phyloP scores from a whole-genome alignment of 2,113 vertebrate species.

The Oryzias curvinotus region DNA sequence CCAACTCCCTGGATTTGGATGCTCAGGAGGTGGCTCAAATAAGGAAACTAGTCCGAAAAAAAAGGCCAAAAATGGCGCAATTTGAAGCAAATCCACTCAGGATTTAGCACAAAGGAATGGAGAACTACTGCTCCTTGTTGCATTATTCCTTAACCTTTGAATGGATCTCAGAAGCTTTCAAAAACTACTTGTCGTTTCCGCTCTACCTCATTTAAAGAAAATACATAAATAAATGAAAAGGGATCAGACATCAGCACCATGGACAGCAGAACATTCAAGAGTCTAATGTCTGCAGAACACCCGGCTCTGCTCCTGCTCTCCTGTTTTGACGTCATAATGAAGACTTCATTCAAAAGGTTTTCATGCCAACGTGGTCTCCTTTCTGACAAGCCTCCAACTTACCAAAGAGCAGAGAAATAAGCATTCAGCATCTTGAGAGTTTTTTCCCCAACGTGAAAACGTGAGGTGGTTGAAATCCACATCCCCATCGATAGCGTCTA shows the following conservation, averaged over 20 bases:
- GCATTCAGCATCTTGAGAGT: constrained; percentile 31
- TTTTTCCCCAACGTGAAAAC: constrained; percentile 46
- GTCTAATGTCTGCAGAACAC: constrained; percentile 20
- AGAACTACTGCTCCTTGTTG: constrained; percentile 6
- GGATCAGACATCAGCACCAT: constrained; percentile 56
- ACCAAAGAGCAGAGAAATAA: constrained; percentile 22
- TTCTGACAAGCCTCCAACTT: constrained; percentile 11
- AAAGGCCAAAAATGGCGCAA: constrained; percentile 25
- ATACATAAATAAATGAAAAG: neutral
- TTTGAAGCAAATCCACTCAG: constrained; percentile 20
- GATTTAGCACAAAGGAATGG: constrained; percentile 29
- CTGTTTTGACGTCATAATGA: constrained; percentile 8
- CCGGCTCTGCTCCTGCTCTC: constrained; percentile 9
- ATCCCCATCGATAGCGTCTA: constrained; percentile 54
- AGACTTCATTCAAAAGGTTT: constrained; percentile 16
- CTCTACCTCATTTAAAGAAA: neutral
- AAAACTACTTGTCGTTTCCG: constrained; percentile 25
- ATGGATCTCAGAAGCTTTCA: constrained; percentile 29
- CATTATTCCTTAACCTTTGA: constrained; percentile 39
- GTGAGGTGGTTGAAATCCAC: constrained; percentile 48
- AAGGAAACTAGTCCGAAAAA: constrained; percentile 21
- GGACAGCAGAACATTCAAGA: constrained; percentile 49
- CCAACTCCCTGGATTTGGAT: constrained; percentile 30
- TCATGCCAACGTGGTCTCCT: constrained; percentile 5
- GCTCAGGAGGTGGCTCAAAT: constrained; percentile 24